Percentiles rank a stretch among this genome's conserved stretches.
These are phyloP conservation scores for Ptilonorhynchus violaceus DNA, from an alignment of 2,113 vertebrate genomes.

Conservation along the genomic window DNA sequence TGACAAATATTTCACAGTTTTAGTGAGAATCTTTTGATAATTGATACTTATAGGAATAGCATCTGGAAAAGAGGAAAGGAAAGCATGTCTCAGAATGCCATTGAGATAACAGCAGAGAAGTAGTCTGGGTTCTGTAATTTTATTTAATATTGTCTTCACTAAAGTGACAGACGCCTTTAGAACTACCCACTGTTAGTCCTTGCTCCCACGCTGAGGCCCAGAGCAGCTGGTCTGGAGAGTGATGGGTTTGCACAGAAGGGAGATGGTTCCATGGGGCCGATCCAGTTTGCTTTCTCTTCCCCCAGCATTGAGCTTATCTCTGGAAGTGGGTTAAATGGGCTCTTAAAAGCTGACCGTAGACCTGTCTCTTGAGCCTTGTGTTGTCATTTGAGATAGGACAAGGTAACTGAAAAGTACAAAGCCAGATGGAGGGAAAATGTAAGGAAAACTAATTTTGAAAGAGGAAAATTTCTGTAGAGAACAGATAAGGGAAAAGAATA, in stretches of 20 bases:
- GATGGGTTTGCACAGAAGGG: not conserved
- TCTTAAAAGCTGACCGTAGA: not conserved
- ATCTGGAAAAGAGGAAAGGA: not conserved
- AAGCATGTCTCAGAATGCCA: not conserved
- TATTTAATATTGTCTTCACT: not conserved
- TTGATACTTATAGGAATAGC: not conserved
- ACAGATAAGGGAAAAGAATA: conserved; percentile 28
- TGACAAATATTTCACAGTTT: not conserved
- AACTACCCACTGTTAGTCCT: not conserved
- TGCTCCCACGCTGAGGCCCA: not conserved
- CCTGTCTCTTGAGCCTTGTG: not conserved
- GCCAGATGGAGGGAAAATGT: not conserved
- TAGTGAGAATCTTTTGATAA: not conserved
- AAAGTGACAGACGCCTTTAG: not conserved
- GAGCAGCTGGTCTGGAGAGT: not conserved
- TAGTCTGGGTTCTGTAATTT: not conserved
- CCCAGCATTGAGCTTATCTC: not conserved
- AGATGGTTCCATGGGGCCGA: not conserved
- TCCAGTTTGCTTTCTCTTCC: not conserved
- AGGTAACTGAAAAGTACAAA: not conserved
- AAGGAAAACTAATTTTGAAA: not conserved
- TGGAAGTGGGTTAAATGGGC: not conserved
- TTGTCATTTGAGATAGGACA: not conserved
- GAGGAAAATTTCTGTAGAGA: not conserved
- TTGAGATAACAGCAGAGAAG: not conserved